These are phyloP conservation scores for Salvelinus namaycush DNA, from an alignment of 2,113 vertebrate species.

Conservation along the genomic window DNA sequence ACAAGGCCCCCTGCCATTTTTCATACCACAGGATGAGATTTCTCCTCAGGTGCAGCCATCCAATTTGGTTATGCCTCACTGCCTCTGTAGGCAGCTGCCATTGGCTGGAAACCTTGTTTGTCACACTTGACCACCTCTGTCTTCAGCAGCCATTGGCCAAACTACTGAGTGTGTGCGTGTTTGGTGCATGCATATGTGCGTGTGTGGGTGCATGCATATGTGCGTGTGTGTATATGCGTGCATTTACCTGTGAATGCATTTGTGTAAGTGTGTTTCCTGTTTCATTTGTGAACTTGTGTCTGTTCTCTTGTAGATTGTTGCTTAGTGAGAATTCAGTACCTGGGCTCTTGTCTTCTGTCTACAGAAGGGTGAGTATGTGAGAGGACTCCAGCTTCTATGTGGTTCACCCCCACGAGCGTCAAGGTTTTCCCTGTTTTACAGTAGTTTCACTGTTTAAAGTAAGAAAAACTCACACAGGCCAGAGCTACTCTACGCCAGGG, in stretches of 20 bases:
- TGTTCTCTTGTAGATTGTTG: neutral
- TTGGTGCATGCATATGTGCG: neutral
- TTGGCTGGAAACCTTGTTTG: constrained; percentile 21
- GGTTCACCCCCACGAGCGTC: too few relatives aligned
- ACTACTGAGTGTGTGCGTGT: neutral
- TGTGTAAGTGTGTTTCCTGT: neutral
- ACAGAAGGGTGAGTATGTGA: too few relatives aligned
- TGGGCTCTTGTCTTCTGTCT: too few relatives aligned
- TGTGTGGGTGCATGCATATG: neutral
- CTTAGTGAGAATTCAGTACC: too few relatives aligned
- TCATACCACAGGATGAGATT: neutral
- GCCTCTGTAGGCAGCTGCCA: constrained; percentile 11
- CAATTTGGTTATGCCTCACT: neutral
- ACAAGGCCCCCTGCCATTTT: neutral
- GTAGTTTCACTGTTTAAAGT: too few relatives aligned
- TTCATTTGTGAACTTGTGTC: neutral
- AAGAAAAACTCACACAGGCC: too few relatives aligned
- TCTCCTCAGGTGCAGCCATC: neutral
- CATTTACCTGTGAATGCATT: neutral
- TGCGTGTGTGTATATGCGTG: neutral
- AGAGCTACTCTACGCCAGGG: too few relatives aligned
- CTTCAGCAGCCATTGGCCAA: neutral
- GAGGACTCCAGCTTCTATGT: too few relatives aligned
- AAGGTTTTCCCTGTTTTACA: too few relatives aligned
- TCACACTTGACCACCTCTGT: constrained; percentile 8